A percentile compares a stretch with the other conserved stretches of the same genome.
phyloP scores from a whole-genome alignment of 2,113 vertebrate genomes.

The Brachypteracias leptosomus region DNA sequence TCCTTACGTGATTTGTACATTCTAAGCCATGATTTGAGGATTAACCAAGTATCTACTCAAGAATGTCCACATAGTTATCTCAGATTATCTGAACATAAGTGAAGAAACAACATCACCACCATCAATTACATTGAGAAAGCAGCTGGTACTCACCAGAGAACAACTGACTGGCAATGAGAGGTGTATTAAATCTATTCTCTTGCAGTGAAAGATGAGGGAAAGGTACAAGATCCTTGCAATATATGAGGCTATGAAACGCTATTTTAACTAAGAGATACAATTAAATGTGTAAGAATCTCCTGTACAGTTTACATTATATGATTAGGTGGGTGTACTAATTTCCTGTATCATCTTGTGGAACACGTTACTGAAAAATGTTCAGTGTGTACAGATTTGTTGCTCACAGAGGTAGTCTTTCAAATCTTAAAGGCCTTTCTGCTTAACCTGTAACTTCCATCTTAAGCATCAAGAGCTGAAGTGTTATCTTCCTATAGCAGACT shows the following conservation, averaged over 20 bases:
- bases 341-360: background rate
- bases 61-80: background rate
- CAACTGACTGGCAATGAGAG: background rate
- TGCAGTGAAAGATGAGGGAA: background rate
- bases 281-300: background rate
- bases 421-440: background rate
- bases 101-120: background rate
- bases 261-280: background rate
- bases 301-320: background rate
- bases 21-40: background rate
- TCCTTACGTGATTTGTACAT: background rate
- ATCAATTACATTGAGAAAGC: background rate
- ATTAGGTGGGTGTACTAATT: background rate
- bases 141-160: background rate
- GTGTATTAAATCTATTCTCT: background rate
- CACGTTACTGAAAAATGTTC: background rate
- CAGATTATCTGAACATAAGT: background rate
- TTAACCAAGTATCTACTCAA: background rate
- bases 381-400: background rate
- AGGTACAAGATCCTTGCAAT: background rate
- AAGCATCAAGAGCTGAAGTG: background rate
- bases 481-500: background rate
- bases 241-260: background rate
- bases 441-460: background rate
- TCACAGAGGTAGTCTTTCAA: background rate